Conservation (phyloP, 2,888 invertebrate genomes). For the Sabellastarte sp. region DNA sequence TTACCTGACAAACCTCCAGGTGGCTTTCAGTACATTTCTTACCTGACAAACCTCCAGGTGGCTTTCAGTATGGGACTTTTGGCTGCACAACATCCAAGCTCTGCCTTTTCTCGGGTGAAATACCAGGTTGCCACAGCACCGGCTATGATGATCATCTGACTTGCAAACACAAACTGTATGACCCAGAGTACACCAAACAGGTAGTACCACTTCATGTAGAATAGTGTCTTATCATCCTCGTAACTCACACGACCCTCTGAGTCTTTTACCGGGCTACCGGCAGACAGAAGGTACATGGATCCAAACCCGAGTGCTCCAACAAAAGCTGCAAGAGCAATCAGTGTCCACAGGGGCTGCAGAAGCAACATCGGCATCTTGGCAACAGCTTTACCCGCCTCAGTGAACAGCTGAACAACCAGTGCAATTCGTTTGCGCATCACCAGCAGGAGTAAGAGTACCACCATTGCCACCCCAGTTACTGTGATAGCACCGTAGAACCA, state of each 20-base stretch:
- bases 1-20: neutral
- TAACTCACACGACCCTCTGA: neutral
- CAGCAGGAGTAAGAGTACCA: conserved; percentile 31
- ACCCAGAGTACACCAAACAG: conserved; percentile 85
- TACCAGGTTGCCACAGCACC: conserved; percentile 93
- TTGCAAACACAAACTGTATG: conserved; percentile 86
- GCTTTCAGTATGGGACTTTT: neutral
- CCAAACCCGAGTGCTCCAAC: neutral
- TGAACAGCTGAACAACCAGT: conserved; percentile 32
- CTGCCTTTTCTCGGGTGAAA: conserved; percentile 68
- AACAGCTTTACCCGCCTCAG: conserved; percentile 38
- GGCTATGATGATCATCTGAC: conserved; percentile 89
- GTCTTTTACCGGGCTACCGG: neutral
- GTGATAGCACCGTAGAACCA: conserved; percentile 8
- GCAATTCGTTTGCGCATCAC: conserved; percentile 43
- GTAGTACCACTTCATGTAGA: conserved; percentile 89
- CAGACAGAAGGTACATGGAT: neutral
- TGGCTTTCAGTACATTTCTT: too few relatives aligned
- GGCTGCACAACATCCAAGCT: neutral
- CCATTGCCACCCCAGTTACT: neutral
- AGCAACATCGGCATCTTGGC: conserved; percentile 23
- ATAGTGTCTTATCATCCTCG: conserved; percentile 1
- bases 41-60: neutral
- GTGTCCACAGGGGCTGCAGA: conserved; percentile 22
- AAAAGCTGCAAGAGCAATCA: neutral